These are phyloP conservation scores for Iselma pallidipennis DNA, from an alignment of 2,888 invertebrate genomes.

Conservation along the genomic window DNA sequence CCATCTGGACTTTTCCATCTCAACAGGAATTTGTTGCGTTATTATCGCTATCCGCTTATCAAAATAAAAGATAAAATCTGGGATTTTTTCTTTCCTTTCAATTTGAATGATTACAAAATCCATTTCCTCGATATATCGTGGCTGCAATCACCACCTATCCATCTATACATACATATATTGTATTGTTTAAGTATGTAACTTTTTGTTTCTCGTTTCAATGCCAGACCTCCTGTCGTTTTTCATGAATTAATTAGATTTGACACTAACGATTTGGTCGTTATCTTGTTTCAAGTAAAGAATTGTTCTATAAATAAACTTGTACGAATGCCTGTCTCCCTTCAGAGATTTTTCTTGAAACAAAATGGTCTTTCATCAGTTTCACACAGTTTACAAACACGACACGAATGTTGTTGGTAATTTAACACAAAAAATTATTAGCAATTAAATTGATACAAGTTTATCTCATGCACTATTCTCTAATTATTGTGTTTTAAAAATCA, in stretches of 20 bases:
- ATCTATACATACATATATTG: background rate
- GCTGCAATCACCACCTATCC: background rate
- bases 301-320: conserved; percentile 13
- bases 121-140: background rate
- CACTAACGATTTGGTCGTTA: conserved; percentile 18
- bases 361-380: conserved; percentile 19
- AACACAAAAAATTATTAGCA: conserved; percentile 14
- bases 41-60: background rate
- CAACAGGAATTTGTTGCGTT: background rate
- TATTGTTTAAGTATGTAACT: background rate
- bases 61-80: background rate
- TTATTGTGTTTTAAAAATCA: too few species aligned
- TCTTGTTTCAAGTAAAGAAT: conserved; percentile 12
- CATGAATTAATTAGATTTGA: conserved; percentile 25
- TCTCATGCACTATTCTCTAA: too few species aligned
- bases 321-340: conserved; percentile 3
- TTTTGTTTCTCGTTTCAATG: background rate
- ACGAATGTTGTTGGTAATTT: conserved; percentile 5
- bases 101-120: too few species aligned
- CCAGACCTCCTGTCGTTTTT: conserved; percentile 14
- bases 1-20: background rate
- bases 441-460: background rate
- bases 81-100: too few species aligned
- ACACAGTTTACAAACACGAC: background rate
- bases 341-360: conserved; percentile 5